Conservation (phyloP, 2,797 vertebrate genomes). For the Cyprinella venusta region DNA sequence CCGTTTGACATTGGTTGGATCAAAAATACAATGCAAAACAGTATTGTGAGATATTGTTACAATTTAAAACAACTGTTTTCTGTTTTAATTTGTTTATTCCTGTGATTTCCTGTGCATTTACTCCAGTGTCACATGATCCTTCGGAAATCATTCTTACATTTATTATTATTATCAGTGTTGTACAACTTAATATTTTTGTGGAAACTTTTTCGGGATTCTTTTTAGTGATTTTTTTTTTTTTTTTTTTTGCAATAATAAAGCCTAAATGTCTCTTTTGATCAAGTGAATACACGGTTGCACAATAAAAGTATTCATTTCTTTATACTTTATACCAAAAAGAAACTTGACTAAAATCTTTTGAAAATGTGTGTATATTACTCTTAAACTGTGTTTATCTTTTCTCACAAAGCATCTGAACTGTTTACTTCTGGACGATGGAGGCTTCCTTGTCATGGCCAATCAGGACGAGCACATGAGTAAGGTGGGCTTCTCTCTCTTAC, state of each 20-base stretch:
- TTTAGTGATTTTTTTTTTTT: not conserved
- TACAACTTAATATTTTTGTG: not conserved
- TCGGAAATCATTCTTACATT: not conserved
- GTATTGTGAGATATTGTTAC: not conserved
- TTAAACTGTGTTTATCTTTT: conserved; percentile 49
- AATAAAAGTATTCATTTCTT: not conserved
- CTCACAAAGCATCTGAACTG: conserved; percentile 86
- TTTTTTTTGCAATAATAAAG: not conserved
- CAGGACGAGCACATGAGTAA: conserved; percentile 84
- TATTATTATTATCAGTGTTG: not conserved
- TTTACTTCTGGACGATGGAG: conserved; percentile 93
- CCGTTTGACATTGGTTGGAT: not conserved
- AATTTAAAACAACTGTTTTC: not conserved
- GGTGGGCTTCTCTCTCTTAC: conserved; percentile 72
- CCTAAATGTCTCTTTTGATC: not conserved
- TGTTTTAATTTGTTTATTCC: not conserved
- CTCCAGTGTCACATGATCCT: not conserved
- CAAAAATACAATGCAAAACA: not conserved
- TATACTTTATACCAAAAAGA: not conserved
- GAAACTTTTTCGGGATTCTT: not conserved
- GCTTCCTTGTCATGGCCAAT: conserved; percentile 97
- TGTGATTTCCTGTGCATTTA: not conserved
- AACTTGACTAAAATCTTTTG: not conserved
- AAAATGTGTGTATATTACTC: not conserved
- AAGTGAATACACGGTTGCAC: not conserved